Evolutionary conservation across 1,140 invertebrate species (phyloP), one percentile per base, ranked within the genome.

Genomic region (Bombus soroeensis): DNA sequence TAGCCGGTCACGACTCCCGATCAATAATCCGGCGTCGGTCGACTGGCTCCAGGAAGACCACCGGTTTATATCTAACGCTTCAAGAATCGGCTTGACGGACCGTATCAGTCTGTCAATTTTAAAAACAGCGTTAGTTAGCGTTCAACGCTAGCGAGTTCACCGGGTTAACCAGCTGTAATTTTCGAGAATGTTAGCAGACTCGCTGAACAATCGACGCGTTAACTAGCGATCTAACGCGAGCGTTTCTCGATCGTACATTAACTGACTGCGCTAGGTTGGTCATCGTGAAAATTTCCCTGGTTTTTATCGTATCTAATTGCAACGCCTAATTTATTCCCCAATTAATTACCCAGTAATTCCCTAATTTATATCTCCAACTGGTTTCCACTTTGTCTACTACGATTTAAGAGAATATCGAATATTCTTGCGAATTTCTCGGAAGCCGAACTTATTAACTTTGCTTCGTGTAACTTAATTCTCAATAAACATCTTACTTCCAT

Each of bases 81-180:
- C 3, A 53, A 62, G 37, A 47, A 25, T 34, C 47, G 32, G 47
- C 34, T 53, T 71, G 78, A 57, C 39, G 66, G 25, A 81, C 43
- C 78, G 66, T 71, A 43, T 71, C 78, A 39, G 37, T 81, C 79
- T 73, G 68, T 75, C 71, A 66, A n/a, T 53, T 82, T 82, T 25
- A 34, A 22, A n/a, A 62, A 62, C 28, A 62, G 12, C 59, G 59
- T 59, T 53, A 37, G 79, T 81, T 81, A 73, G 41, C 68, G 70
- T 81, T 47, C 79, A 59, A 32, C 28, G 18, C 22, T 72, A 22
- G 53, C 28, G 32, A 43, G 53, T 64, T 62, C 37, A 64, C 37
- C 70, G 70, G 68, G 80, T 73, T 81, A 81, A 81, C 70, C 53
- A 64, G 53, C 70, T n/a, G 53, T 62, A 43, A 74, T n/a, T 62